Evolutionary conservation across 2,888 invertebrate species (phyloP).

Genomic region (Rhyacophila evoluta): DNA sequence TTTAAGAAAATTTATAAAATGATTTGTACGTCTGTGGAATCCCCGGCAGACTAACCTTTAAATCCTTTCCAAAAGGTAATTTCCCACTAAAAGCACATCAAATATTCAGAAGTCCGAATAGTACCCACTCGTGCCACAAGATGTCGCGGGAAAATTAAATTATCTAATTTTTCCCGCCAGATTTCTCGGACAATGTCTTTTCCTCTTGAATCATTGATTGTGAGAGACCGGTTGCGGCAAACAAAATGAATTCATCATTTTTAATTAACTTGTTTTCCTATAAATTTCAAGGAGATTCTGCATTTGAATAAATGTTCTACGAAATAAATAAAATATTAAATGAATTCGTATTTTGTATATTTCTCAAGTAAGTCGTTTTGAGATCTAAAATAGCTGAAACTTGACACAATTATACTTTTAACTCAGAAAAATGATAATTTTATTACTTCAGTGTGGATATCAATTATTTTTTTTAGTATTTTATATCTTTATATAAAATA

Average conservation of each 20-base stretch:
- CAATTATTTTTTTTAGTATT: no score
- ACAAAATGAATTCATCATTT: not conserved
- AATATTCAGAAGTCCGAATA: conserved; percentile 1
- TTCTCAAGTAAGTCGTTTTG: no score
- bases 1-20: not conserved
- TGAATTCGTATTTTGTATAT: no score
- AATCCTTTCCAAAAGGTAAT: conserved; percentile 21
- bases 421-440: no score
- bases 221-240: not conserved
- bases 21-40: not conserved
- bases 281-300: not conserved
- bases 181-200: conserved; percentile 5
- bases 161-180: not conserved
- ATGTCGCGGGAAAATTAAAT: not conserved
- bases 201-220: not conserved
- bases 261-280: not conserved
- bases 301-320: not conserved
- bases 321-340: no score
- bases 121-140: not conserved
- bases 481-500: no score
- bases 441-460: no score
- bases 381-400: no score
- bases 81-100: conserved; percentile 17
- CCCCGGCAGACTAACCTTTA: not conserved
- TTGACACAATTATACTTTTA: no score